These are phyloP conservation scores for Dascillus cervinus DNA, from an alignment of 2,888 invertebrate species.

Conservation along the genomic window DNA sequence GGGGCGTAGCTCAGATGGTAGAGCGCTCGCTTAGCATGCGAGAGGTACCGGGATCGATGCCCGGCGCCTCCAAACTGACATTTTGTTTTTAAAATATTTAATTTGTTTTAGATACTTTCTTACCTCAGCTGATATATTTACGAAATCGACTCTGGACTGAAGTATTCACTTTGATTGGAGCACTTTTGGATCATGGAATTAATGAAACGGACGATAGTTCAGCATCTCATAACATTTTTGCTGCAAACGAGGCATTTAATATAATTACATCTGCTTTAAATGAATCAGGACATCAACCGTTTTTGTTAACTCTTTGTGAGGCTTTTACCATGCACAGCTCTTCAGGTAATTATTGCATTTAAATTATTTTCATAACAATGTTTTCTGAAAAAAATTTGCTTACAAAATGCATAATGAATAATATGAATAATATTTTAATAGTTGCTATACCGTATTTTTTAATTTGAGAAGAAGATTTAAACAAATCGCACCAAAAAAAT, in stretches of 20 bases:
- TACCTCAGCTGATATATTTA: conserved; percentile 39
- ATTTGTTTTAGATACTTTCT: conserved; percentile 31
- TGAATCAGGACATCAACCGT: conserved; percentile 25
- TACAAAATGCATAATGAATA: no score
- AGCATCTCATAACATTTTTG: neutral
- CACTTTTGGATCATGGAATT: conserved; percentile 28
- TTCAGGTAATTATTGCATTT: conserved; percentile 25
- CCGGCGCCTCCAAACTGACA: conserved; percentile 43
- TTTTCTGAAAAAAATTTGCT: neutral
- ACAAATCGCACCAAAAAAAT: neutral
- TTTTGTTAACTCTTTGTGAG: conserved; percentile 36
- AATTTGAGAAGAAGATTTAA: no score
- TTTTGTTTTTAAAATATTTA: conserved; percentile 3
- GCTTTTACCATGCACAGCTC: conserved; percentile 30
- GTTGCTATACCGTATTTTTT: neutral
- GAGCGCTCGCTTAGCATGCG: conserved; percentile 52
- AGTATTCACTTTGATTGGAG: conserved; percentile 42
- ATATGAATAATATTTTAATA: no score
- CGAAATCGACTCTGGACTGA: conserved; percentile 45
- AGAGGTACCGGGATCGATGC: conserved; percentile 52
- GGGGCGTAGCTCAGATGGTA: conserved; percentile 47
- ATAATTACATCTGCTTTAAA: conserved; percentile 16
- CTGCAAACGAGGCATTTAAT: conserved; percentile 7
- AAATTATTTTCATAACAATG: neutral
- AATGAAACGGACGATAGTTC: conserved; percentile 1